Percentiles rank a stretch among this genome's conserved stretches.
These are phyloP conservation scores for Drosophila watanabei DNA, from an alignment of 1,140 invertebrate species.

Conservation along the genomic window DNA sequence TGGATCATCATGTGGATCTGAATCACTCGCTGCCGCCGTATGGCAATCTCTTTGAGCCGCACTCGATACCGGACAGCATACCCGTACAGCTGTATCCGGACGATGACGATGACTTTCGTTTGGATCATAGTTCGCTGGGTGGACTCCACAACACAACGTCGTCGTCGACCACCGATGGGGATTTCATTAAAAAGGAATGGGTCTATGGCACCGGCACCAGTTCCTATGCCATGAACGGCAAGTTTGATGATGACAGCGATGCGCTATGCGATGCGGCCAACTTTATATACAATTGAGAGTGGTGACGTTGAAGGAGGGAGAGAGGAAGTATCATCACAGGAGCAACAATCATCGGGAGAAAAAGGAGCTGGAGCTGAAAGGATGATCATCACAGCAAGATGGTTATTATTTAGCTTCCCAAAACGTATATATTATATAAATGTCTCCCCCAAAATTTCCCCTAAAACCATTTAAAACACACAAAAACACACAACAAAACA, in stretches of 20 bases:
- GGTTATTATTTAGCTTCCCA: constrained; percentile 6
- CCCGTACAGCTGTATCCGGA: constrained; percentile 82
- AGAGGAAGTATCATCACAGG: background rate
- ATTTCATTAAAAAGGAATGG: constrained; percentile 85
- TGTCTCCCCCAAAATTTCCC: background rate
- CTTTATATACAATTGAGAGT: constrained; percentile 84
- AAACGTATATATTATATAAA: constrained; percentile 29
- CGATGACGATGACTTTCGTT: constrained; percentile 81
- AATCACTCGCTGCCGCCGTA: constrained; percentile 79
- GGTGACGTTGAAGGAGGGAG: background rate
- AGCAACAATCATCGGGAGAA: background rate
- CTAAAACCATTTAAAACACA: constrained; percentile 4
- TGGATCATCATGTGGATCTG: constrained; percentile 80
- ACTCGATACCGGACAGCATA: constrained; percentile 84
- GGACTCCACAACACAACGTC: constrained; percentile 77
- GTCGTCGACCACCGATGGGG: constrained; percentile 81
- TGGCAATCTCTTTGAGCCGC: constrained; percentile 82
- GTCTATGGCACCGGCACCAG: constrained; percentile 77
- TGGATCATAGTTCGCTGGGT: constrained; percentile 82
- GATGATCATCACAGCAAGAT: constrained; percentile 6
- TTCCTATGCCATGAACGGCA: constrained; percentile 83
- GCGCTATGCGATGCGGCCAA: constrained; percentile 82
- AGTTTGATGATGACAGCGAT: constrained; percentile 84
- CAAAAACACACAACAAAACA: constrained; percentile 3
- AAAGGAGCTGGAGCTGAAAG: background rate